These are phyloP conservation scores for Oceanodroma tethys DNA, from an alignment of 2,113 vertebrate species.

Conservation along the genomic window DNA sequence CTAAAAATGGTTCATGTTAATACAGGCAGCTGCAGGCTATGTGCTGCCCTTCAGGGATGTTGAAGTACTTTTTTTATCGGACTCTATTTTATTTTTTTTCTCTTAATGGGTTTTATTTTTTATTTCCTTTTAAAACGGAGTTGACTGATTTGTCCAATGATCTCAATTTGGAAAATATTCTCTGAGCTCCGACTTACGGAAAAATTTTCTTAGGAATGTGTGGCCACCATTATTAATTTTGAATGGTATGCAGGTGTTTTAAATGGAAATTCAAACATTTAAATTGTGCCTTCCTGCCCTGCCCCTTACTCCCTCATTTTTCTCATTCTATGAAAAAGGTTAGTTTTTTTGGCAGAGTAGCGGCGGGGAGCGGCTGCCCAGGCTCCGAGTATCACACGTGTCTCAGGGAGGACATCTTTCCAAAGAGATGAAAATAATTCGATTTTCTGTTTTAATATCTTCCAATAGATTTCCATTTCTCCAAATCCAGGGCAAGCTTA, in stretches of 20 bases:
- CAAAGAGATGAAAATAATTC: not conserved
- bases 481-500: not conserved
- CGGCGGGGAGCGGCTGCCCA: accelerated
- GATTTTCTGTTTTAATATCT: not conserved
- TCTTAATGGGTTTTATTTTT: not conserved
- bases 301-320: not conserved
- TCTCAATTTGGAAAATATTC: not conserved
- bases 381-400: accelerated
- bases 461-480: not conserved
- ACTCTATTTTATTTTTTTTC: not conserved
- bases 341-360: not conserved
- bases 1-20: not conserved
- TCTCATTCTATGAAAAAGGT: not conserved
- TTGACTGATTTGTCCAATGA: not conserved
- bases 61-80: not conserved
- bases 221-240: not conserved
- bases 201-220: not conserved
- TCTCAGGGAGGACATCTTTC: not conserved
- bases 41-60: not conserved
- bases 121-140: not conserved
- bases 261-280: not conserved
- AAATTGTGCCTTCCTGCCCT: not conserved
- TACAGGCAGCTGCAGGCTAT: not conserved
- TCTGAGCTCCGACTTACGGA: not conserved
- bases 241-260: not conserved